Base-by-base conservation (phyloP, 2,797 vertebrate species). In the Gymnocypris eckloni region DNA sequence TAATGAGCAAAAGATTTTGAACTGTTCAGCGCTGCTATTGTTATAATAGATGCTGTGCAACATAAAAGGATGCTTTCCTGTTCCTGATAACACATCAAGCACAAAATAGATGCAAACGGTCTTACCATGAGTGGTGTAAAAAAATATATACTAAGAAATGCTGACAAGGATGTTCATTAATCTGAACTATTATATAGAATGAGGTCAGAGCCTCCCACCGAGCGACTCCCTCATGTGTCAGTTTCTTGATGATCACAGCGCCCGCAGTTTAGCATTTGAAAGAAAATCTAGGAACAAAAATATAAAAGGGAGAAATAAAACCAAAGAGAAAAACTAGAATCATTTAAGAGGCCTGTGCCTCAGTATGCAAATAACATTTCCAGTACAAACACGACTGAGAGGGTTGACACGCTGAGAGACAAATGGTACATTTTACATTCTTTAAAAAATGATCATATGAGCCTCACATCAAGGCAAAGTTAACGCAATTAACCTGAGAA, bases 1-100 rank as follows among this genome's bases (percentile, higher is more conserved):
- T 16, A 76, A 76, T 66, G 20, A 66, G 56, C 22, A 52, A 37
- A 37, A 48, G 20, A 73, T 75, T 83, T 76, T 76, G 28, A 73
- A 83, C 25, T 66, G 43, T 66, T 66, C 43, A 76, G 59, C 20
- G 0, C 25, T 50, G 81, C 54, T 50, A 83, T 83, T 66, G 59
- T 83, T 52, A 37, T 37, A 83, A 64, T 61, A 83, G 43, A 76
- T 39, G 43, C 41, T 50, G 54, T 75, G 66, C 12, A 76, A 83
- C 28, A 83, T 52, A 66, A 83, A 76, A 50, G 72, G 6, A 13
- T 76, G 28, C 43, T 48, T 76, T 33, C 28, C 20, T 22, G 33
- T 66, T 61, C 41, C 70, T 37, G 52, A 37, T 75, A 66, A 45
- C 81, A 76, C 33, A 20, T 76, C 59, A 67, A 37, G 33, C 45